Evolutionary conservation across 2,797 vertebrate species (phyloP), one percentile per base, ranked within the genome.

Genomic region (Staurois parvus): DNA sequence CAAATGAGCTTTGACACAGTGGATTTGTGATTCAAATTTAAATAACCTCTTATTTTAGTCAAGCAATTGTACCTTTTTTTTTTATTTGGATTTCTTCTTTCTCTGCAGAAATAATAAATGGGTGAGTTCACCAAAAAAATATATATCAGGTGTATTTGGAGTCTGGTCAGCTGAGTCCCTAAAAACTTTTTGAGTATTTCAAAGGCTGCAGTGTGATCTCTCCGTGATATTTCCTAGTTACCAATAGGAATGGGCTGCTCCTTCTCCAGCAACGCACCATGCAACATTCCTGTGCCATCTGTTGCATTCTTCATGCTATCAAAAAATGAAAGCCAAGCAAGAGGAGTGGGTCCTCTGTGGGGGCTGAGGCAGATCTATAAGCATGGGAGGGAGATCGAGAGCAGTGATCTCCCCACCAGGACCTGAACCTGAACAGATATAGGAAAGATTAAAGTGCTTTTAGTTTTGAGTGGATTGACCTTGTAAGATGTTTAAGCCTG

Each of bases 11-110:
- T 86, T n/a, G 21, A 88, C 87, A 88, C 30, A 74, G 59, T 42
- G 48, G 76, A 67, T 73, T 2, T 91, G 90, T 90, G 1, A 8
- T 88, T 90, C 87, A 87, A 87, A 83, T 89, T 88, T 79, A 87
- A 81, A 69, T 85, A 84, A 84, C 62, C 59, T 67, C 67, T 74
- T 83, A 70, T 87, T 87, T 86, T 84, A 87, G 56, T 37, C 37
- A 37, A 37, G 37, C 37, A 37, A 37, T 37, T 37, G 37, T 5
- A 79, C 42, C 29, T 66, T 66, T 64, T 66, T 66, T 66, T 64
- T 66, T 28, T 66, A 37, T 37, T 37, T 37, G 29, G 26, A 13
- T 69, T 70, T 48, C 37, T 59, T 1, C 21, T 59, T 59, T 59
- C 8, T n/a, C 52, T 59, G 6, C 52, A 6, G 37, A 12, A 4